A percentile compares a stretch with the other conserved stretches of the same genome.
These are phyloP conservation scores for Bufo bufo DNA, from an alignment of 2,113 vertebrate genomes.

Conservation along the genomic window DNA sequence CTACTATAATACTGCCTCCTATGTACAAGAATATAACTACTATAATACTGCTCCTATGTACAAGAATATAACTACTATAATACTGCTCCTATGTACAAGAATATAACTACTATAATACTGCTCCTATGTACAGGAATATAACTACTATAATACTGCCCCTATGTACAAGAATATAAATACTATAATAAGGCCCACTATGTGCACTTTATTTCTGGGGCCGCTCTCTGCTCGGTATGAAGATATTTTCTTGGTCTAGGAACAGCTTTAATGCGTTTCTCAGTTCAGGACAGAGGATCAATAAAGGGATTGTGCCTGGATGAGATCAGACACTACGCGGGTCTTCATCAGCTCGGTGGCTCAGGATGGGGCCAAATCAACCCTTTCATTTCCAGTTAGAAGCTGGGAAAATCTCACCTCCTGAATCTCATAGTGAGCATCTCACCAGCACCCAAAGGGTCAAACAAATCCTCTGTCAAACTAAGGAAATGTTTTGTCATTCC, in stretches of 20 bases:
- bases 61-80: too few species aligned
- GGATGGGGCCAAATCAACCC: neutral
- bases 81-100: too few species aligned
- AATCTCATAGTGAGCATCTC: neutral
- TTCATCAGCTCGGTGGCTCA: neutral
- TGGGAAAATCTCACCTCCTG: neutral
- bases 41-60: too few species aligned
- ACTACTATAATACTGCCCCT: too few species aligned
- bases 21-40: too few species aligned
- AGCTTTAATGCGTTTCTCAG: neutral
- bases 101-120: too few species aligned
- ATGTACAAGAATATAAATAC: neutral
- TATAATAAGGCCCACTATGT: neutral
- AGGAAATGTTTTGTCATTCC: neutral
- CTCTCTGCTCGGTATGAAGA: neutral
- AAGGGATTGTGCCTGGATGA: slow-evolving; percentile 14
- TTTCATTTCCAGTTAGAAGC: neutral
- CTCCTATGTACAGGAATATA: too few species aligned
- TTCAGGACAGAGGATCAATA: slow-evolving; percentile 39
- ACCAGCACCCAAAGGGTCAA: slow-evolving; percentile 18
- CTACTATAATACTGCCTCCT: too few species aligned
- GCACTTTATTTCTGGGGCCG: neutral
- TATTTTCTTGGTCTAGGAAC: neutral
- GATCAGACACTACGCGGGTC: slow-evolving; percentile 34
- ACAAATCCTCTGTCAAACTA: neutral